phyloP scores from a whole-genome alignment of 2,113 vertebrate species.

The Gnathonemus longibarbis region DNA sequence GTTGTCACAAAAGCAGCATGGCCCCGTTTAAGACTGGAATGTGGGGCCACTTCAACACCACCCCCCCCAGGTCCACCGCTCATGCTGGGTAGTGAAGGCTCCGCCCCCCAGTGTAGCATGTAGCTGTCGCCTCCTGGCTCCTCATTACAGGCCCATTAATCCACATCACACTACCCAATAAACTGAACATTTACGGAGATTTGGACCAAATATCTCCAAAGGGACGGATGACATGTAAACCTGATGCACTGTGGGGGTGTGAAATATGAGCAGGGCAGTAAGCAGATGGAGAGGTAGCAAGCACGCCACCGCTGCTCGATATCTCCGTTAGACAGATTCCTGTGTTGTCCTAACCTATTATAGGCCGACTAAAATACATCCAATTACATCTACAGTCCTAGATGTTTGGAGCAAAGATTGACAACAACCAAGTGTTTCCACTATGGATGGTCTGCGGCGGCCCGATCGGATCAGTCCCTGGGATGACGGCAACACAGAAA shows the following conservation, averaged over 20 bases:
- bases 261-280: neutral
- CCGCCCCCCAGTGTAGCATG: neutral
- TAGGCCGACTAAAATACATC: neutral
- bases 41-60: neutral
- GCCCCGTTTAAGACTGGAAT: neutral
- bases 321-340: neutral
- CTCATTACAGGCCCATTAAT: neutral
- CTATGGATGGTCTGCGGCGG: neutral
- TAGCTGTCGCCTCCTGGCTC: neutral
- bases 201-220: neutral
- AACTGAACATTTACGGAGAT: neutral
- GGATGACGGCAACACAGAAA: neutral
- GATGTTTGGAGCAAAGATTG: neutral
- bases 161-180: neutral
- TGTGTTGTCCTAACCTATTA: neutral
- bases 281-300: neutral
- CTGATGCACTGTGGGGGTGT: neutral
- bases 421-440: neutral
- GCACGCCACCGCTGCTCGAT: neutral
- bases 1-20: neutral
- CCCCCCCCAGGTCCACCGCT: neutral
- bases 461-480: neutral
- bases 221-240: neutral
- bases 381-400: neutral
- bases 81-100: neutral